Evolutionary conservation across 2,888 invertebrate species (phyloP), one percentile per base, ranked within the genome.

Genomic region (Lamproptera curius): DNA sequence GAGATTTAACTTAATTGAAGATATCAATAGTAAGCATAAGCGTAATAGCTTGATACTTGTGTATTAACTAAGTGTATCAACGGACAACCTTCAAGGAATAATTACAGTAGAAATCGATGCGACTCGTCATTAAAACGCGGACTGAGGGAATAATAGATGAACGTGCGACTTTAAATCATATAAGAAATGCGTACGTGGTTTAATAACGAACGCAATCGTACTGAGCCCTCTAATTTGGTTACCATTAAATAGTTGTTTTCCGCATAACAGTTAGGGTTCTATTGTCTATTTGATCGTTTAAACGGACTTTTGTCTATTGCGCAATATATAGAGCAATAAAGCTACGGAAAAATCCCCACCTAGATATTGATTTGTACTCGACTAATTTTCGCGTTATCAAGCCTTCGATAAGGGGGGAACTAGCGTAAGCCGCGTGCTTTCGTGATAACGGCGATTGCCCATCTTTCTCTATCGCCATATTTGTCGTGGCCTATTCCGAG

Each of bases 311-410:
- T n/a, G n/a, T n/a, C n/a, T n/a, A n/a, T n/a, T n/a, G n/a, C n/a
- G n/a, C n/a, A n/a, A n/a, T n/a, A n/a, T n/a, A n/a, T n/a, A n/a
- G n/a, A n/a, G n/a, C n/a, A n/a, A n/a, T n/a, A n/a, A 62, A 66
- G 67, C 59, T 58, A 62, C 54, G 66, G 69, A 70, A 70, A 75
- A 69, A 55, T 67, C 50, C 63, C 53, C 51, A 51, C 44, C 57
- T 59, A 64, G n/a, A n/a, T 85, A 85, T 86, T 76, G 85, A 86
- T 86, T 85, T 76, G 59, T 70, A 73, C 72, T 77, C 61, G 66
- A 73, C 65, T 64, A 76, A 76, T 76, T 78, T 78, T 67, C 61
- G 50, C 73, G 66, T 79, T 86, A 84, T 85, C 84, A 71, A 74
- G 71, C 62, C 65, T 59, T 42, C 59, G 83, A 85, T 84, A 83